phyloP scores from a whole-genome alignment of 2,888 invertebrate genomes.

The Stenchaetothrips biformis region DNA sequence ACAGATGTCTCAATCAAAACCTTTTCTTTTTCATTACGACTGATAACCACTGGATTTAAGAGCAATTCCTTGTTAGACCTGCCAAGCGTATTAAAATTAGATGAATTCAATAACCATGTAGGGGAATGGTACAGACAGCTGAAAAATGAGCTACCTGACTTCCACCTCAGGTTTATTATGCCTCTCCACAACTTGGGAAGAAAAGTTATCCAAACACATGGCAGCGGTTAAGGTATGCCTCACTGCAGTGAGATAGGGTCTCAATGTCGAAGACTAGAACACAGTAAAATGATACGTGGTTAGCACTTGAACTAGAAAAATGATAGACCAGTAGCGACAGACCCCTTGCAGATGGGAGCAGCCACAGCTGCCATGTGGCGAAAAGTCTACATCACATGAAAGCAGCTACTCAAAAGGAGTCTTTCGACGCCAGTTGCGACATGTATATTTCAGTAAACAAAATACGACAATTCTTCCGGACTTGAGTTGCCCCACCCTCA shows the following conservation, averaged over 20 bases:
- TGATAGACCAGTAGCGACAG: too few species aligned
- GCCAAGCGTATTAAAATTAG: constrained; percentile 28
- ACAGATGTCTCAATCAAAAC: constrained; percentile 96
- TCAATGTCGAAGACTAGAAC: constrained; percentile 74
- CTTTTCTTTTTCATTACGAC: constrained; percentile 95
- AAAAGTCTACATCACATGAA: too few species aligned
- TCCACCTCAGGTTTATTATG: constrained; percentile 99
- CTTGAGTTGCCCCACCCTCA: too few species aligned
- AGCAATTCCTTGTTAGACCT: constrained; percentile 89
- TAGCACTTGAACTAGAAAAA: too few species aligned
- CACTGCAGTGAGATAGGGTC: constrained; percentile 92
- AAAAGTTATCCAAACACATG: constrained; percentile 97
- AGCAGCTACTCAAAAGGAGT: too few species aligned
- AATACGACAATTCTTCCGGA: too few species aligned
- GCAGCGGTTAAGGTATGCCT: constrained; percentile 93
- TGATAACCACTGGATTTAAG: constrained; percentile 91
- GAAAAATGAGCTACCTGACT: constrained; percentile 50
- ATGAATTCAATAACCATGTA: background rate
- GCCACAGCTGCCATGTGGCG: too few species aligned
- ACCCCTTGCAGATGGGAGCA: too few species aligned
- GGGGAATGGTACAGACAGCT: too few species aligned
- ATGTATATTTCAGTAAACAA: too few species aligned
- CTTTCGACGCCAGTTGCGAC: too few species aligned
- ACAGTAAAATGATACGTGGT: background rate
- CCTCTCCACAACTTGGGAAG: constrained; percentile 96